Conservation (phyloP, 2,113 vertebrate genomes). For the Salvelinus namaycush region DNA sequence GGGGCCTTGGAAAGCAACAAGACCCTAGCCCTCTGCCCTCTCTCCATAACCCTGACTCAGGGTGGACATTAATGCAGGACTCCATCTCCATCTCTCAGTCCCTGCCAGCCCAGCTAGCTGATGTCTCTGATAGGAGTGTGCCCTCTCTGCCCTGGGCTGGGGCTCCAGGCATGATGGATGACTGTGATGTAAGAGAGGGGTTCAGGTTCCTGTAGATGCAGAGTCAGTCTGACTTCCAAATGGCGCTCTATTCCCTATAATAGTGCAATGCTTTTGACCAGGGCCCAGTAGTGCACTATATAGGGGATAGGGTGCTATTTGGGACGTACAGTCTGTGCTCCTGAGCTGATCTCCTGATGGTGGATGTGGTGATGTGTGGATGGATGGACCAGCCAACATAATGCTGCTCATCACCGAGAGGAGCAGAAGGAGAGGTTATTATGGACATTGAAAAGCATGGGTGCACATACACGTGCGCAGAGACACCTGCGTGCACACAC, state of each 20-base stretch:
- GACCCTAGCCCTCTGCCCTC: neutral
- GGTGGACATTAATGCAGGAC: conserved; percentile 22
- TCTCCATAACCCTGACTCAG: conserved; percentile 28
- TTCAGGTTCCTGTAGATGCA: conserved; percentile 19
- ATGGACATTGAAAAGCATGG: neutral
- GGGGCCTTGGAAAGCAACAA: neutral
- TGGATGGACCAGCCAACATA: neutral
- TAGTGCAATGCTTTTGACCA: too few relatives aligned
- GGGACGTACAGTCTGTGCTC: too few relatives aligned
- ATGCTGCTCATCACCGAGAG: neutral
- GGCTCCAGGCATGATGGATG: conserved; percentile 53
- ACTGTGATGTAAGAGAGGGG: conserved; percentile 48
- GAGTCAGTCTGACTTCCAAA: neutral
- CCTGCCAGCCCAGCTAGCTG: conserved; percentile 33
- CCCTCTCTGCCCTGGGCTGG: conserved; percentile 18
- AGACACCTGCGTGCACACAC: neutral
- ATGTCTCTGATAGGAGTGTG: conserved; percentile 35
- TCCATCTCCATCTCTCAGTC: conserved; percentile 1
- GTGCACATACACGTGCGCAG: neutral
- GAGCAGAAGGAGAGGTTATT: neutral
- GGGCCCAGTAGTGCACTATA: too few relatives aligned
- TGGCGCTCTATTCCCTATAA: too few relatives aligned
- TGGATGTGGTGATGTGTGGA: conserved; percentile 20
- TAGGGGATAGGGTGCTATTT: too few relatives aligned
- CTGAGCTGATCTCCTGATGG: conserved; percentile 25